These are phyloP conservation scores for Battus philenor DNA, from an alignment of 1,140 invertebrate genomes.

Conservation along the genomic window DNA sequence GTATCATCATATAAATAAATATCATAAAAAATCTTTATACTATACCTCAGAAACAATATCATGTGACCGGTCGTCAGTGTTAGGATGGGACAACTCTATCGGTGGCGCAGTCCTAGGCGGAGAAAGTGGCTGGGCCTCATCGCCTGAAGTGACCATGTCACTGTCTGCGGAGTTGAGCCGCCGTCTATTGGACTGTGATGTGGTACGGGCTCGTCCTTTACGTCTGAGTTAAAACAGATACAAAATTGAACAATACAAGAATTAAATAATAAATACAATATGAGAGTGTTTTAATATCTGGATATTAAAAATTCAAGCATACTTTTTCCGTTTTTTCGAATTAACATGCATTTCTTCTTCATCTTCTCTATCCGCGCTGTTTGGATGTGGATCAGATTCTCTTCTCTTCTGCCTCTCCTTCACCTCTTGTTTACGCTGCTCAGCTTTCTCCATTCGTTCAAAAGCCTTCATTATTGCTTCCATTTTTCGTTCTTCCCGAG, in stretches of 20 bases:
- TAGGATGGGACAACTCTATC: conserved; percentile 11
- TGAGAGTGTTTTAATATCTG: too few species aligned
- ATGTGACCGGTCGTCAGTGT: conserved; percentile 19
- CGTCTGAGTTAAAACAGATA: conserved; percentile 44
- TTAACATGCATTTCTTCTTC: conserved; percentile 66
- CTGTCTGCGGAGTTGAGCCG: conserved; percentile 85
- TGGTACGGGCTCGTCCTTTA: conserved; percentile 80
- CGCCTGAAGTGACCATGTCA: conserved; percentile 81
- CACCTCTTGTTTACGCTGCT: conserved; percentile 86
- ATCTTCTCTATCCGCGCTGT: conserved; percentile 56
- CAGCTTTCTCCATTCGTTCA: conserved; percentile 87
- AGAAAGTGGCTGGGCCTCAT: conserved; percentile 76
- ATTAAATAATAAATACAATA: too few species aligned
- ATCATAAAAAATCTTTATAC: background rate
- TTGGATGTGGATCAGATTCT: conserved; percentile 72
- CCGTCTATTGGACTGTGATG: conserved; percentile 78
- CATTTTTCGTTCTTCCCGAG: conserved; percentile 96
- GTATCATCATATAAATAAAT: conserved; percentile 1
- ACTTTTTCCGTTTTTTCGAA: conserved; percentile 70
- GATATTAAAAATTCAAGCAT: conserved; percentile 21
- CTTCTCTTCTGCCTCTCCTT: conserved; percentile 74
- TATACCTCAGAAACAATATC: conserved; percentile 35
- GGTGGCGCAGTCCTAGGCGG: conserved; percentile 38
- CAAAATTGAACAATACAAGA: too few species aligned
- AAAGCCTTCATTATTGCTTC: conserved; percentile 96